A percentile compares a stretch with the other conserved stretches of the same genome.
Conservation (phyloP, 2,113 vertebrate species). For the Vireo altiloquus region DNA sequence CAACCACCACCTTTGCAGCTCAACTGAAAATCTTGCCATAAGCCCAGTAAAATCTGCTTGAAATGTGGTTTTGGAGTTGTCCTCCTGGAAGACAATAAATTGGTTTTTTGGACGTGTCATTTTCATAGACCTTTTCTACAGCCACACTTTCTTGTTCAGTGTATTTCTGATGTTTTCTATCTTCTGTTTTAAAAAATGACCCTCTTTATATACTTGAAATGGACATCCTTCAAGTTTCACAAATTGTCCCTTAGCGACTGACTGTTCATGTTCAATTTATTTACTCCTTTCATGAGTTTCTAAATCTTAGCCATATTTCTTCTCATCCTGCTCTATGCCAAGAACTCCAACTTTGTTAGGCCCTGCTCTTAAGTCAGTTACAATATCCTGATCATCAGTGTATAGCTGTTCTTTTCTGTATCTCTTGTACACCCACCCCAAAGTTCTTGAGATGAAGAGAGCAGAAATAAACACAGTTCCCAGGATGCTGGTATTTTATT, state of each 20-base stretch:
- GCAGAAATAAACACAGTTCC: neutral
- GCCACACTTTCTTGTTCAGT: neutral
- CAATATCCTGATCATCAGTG: neutral
- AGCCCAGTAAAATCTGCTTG: rapidly evolving
- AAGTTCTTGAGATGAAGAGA: neutral
- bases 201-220: neutral
- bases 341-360: neutral
- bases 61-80: neutral
- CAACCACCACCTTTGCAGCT: neutral
- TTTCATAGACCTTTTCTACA: neutral
- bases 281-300: neutral
- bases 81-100: neutral
- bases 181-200: neutral
- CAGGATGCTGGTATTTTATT: neutral
- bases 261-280: neutral
- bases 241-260: neutral
- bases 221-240: neutral
- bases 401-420: neutral
- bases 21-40: neutral
- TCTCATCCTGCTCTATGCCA: neutral
- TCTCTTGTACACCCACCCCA: neutral
- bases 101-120: rapidly evolving
- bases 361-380: neutral
- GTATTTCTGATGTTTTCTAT: neutral
- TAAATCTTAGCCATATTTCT: neutral